A percentile compares a stretch with the other conserved stretches of the same genome.
phyloP scores from a whole-genome alignment of 2,113 vertebrate species.

The Protobothrops mucrosquamatus region DNA sequence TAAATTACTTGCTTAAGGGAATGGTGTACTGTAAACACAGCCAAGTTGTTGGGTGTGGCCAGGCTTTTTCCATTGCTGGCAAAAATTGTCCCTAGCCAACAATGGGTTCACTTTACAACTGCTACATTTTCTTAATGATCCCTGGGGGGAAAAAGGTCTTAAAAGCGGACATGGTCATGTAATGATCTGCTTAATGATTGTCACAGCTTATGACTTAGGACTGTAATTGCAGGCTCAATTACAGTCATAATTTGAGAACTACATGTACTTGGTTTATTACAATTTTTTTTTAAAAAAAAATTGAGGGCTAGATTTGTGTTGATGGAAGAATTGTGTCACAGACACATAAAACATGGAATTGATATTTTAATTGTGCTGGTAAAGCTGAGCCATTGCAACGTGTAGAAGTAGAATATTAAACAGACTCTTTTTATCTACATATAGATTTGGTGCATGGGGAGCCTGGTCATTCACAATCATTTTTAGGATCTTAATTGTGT shows the following conservation, averaged over 20 bases:
- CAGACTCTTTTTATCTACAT: neutral
- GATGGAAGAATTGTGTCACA: neutral
- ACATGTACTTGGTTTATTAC: neutral
- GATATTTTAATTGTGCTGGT: neutral
- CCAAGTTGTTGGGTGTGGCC: neutral
- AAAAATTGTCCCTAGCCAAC: no score
- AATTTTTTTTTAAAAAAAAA: neutral
- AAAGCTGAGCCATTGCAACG: neutral
- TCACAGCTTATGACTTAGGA: no score
- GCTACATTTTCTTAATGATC: no score
- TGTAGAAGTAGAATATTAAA: neutral
- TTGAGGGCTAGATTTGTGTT: neutral
- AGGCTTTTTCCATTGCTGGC: neutral
- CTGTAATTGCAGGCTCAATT: no score
- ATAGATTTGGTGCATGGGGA: neutral
- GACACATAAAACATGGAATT: neutral
- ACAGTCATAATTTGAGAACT: no score
- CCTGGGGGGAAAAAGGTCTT: no score
- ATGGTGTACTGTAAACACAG: neutral
- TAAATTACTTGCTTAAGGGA: neutral
- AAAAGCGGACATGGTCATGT: no score
- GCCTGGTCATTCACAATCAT: neutral
- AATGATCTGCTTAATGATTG: no score
- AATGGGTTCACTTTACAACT: no score
- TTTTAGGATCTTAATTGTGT: neutral